phyloP scores from a whole-genome alignment of 2,888 invertebrate species.

The Onthophagus sagittarius region DNA sequence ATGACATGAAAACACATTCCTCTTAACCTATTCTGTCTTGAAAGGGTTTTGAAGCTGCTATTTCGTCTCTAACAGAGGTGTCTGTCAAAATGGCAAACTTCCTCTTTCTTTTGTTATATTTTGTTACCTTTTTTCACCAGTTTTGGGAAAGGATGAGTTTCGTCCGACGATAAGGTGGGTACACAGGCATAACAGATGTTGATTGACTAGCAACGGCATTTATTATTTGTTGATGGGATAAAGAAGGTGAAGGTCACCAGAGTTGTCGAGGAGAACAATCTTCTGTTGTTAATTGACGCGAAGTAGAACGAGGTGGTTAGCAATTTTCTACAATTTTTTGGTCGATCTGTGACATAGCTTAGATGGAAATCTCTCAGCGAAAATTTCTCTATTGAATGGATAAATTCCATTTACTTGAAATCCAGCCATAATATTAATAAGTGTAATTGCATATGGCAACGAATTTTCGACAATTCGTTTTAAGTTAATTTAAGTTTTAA shows the following conservation, averaged over 20 bases:
- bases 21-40: neutral
- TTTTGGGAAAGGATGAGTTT: slow-evolving; percentile 14
- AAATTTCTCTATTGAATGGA: slow-evolving; percentile 17
- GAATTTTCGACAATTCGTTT: slow-evolving; percentile 1
- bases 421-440: slow-evolving; percentile 16
- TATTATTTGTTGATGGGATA: slow-evolving; percentile 4
- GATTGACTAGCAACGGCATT: neutral
- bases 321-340: slow-evolving; percentile 2
- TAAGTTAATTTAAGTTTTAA: too few relatives aligned
- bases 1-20: neutral
- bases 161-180: slow-evolving; percentile 9
- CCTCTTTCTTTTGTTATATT: neutral
- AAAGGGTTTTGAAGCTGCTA: slow-evolving; percentile 1
- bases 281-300: slow-evolving; percentile 5
- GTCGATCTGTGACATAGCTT: slow-evolving; percentile 14
- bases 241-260: neutral
- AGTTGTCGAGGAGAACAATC: neutral
- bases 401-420: slow-evolving; percentile 17
- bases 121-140: slow-evolving; percentile 11
- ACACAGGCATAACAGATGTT: slow-evolving; percentile 1
- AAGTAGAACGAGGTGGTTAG: neutral
- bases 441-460: slow-evolving; percentile 15
- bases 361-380: slow-evolving; percentile 30
- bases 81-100: slow-evolving; percentile 12
- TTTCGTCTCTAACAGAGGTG: slow-evolving; percentile 5